Conservation (phyloP, 2,888 invertebrate species). For the Leptopterna dolabrata region DNA sequence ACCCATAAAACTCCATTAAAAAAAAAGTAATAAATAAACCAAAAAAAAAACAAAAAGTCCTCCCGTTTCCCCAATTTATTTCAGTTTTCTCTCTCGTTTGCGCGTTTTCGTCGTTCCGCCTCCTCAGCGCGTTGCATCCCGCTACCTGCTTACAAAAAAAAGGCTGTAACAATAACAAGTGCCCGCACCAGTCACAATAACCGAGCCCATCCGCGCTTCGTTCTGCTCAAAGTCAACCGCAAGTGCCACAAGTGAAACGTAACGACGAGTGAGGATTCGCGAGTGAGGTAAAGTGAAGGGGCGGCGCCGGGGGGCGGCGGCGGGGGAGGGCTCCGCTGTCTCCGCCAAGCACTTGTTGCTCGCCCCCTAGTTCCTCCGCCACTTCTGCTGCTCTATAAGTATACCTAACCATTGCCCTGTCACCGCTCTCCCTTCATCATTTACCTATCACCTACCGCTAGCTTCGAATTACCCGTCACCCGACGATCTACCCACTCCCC, state of each 20-base stretch:
- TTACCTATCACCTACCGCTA: not conserved
- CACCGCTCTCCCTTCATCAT: not conserved
- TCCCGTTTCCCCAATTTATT: not conserved
- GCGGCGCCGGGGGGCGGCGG: not conserved
- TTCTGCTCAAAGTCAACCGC: conserved; percentile 40
- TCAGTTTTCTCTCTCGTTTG: not conserved
- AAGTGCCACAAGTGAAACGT: conserved; percentile 28
- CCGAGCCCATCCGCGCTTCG: conserved; percentile 46
- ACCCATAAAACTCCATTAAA: not conserved
- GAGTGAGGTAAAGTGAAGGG: conserved; percentile 34
- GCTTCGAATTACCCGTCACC: not conserved
- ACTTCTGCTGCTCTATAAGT: conserved; percentile 16
- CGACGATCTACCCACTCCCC: too few relatives aligned
- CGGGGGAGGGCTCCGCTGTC: not conserved
- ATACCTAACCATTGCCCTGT: not conserved
- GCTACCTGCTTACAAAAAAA: not conserved
- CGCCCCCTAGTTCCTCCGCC: not conserved
- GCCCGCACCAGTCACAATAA: conserved; percentile 25
- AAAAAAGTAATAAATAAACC: not conserved
- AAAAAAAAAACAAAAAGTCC: not conserved
- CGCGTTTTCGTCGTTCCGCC: not conserved
- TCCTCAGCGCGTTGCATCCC: not conserved
- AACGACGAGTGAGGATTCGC: conserved; percentile 34
- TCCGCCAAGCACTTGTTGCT: conserved; percentile 36
- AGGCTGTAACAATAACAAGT: conserved; percentile 33